phyloP scores from a whole-genome alignment of 2,888 invertebrate genomes.

The Ochlodes sylvanus region DNA sequence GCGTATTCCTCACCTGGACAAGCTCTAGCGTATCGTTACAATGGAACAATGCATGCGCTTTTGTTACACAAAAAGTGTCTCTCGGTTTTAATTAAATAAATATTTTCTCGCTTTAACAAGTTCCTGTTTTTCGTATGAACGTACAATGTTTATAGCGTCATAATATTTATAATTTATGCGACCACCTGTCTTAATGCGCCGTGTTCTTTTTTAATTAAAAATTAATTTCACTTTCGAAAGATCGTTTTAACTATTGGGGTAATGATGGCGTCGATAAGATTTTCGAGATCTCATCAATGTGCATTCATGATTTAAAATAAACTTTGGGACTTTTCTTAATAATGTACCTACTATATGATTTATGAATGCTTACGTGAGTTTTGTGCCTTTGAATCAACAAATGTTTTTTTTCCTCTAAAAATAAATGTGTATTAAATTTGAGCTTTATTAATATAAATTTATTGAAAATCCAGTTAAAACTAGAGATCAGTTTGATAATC shows the following conservation, averaged over 20 bases:
- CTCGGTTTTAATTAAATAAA: slow-evolving; percentile 43
- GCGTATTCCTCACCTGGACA: slow-evolving; percentile 15
- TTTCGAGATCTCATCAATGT: slow-evolving; percentile 13
- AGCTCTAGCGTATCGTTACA: slow-evolving; percentile 13
- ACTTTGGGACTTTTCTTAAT: neutral
- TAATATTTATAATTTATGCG: slow-evolving; percentile 57
- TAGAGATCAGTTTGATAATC: too few species aligned
- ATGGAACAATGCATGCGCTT: slow-evolving; percentile 48
- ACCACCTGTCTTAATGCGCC: slow-evolving; percentile 56
- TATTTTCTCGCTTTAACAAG: slow-evolving; percentile 50
- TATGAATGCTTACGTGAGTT: neutral
- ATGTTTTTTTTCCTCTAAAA: too few species aligned
- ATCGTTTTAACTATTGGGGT: slow-evolving; percentile 42
- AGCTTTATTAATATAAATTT: too few species aligned
- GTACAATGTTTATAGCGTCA: slow-evolving; percentile 50
- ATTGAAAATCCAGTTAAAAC: too few species aligned
- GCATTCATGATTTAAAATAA: neutral
- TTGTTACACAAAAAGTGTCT: slow-evolving; percentile 33
- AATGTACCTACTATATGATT: neutral
- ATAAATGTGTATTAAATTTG: too few species aligned
- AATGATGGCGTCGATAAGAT: slow-evolving; percentile 45
- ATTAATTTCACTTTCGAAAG: slow-evolving; percentile 52
- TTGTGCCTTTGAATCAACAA: too few species aligned
- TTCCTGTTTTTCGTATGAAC: slow-evolving; percentile 44
- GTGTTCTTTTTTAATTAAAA: slow-evolving; percentile 54